Conservation (phyloP, 1,140 invertebrate species). For the Hydropsyche tenuis region DNA sequence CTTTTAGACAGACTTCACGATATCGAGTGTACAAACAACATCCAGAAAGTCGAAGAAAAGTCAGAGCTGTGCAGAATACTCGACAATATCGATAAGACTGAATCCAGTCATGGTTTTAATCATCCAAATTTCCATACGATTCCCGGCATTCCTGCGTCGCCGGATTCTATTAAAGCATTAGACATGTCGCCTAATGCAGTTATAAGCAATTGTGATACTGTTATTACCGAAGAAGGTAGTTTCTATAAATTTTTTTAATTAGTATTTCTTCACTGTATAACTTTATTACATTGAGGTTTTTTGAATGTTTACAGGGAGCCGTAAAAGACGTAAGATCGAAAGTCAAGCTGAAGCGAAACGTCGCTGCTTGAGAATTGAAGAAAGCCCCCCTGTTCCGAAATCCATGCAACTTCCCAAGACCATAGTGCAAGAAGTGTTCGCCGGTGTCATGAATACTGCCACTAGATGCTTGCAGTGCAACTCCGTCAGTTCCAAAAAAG, state of each 20-base stretch:
- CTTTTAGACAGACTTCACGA: slow-evolving; percentile 71
- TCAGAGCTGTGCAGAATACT: no score
- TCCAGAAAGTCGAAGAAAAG: no score
- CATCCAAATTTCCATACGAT: no score
- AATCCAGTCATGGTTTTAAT: no score
- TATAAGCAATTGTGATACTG: background rate
- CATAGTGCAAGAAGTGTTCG: slow-evolving; percentile 74
- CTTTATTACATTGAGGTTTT: no score
- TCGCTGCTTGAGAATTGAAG: background rate
- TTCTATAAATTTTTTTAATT: background rate
- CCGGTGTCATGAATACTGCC: slow-evolving; percentile 75
- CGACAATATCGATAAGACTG: no score
- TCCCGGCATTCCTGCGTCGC: background rate
- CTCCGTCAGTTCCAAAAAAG: slow-evolving; percentile 72
- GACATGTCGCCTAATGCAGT: background rate
- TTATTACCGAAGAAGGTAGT: background rate
- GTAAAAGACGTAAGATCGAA: slow-evolving; percentile 15
- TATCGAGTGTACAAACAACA: slow-evolving; percentile 66
- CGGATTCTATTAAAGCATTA: background rate
- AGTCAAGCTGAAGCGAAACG: background rate
- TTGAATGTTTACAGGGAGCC: background rate
- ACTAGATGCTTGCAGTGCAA: slow-evolving; percentile 75
- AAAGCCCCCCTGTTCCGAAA: background rate
- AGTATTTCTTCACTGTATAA: no score
- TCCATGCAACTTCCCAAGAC: slow-evolving; percentile 40